Evolutionary conservation across 2,797 vertebrate genomes (phyloP).

Genomic region (Bovichtus diacanthus): DNA sequence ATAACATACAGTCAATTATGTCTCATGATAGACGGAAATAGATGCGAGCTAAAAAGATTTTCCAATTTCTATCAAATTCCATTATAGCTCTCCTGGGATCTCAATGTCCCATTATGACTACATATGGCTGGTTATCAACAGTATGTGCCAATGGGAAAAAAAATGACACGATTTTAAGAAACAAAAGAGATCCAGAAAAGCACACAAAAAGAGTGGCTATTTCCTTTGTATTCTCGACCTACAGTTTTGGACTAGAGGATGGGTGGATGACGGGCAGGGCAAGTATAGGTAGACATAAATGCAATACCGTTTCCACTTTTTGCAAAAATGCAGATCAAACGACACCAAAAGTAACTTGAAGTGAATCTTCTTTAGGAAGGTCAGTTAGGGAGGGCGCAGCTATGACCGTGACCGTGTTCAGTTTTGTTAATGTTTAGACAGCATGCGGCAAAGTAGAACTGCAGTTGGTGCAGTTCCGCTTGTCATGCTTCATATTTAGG

Average conservation of each 20-base stretch:
- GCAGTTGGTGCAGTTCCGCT: constrained; percentile 63
- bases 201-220: background rate
- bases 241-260: background rate
- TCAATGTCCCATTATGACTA: no score
- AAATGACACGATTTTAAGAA: background rate
- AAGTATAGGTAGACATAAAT: background rate
- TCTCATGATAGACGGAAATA: no score
- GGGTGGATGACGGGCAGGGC: background rate
- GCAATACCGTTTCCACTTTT: background rate
- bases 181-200: background rate
- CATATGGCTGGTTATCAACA: no score
- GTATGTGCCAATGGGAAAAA: no score
- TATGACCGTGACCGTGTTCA: constrained; percentile 43
- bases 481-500: constrained; percentile 64
- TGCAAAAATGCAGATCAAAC: constrained; percentile 34
- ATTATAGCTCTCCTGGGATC: no score
- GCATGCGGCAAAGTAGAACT: constrained; percentile 48
- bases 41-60: no score
- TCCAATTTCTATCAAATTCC: no score
- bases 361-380: constrained; percentile 56
- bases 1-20: no score
- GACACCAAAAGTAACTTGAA: constrained; percentile 46
- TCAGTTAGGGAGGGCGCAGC: constrained; percentile 31
- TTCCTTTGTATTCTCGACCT: background rate
- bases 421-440: constrained; percentile 60